Base-by-base conservation (phyloP, 2,113 vertebrate genomes). In the Ophiodon elongatus region DNA sequence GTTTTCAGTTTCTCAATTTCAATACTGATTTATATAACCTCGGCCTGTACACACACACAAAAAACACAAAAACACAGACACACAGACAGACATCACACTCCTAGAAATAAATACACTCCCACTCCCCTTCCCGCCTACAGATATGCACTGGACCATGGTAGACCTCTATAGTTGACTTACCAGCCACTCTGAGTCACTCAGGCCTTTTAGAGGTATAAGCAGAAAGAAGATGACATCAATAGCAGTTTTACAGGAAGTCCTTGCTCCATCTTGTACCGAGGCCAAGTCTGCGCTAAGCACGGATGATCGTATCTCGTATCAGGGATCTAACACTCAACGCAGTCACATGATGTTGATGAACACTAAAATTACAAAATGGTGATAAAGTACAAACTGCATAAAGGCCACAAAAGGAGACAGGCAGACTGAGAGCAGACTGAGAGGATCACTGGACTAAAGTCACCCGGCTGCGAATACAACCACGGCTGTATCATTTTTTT, bases 201-300 rank as follows among this genome's bases (percentile, higher is more conserved):
- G 63, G 65, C 65, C 78, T 66, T 69, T 75, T 33, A 70, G 59
- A 88, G 70, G 72, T 81, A 72, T 23, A 76, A 70, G 57, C 85
- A 79, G 70, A 89, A 66, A 64, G 63, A 56, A 79, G 83, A 91
- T 92, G 87, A 91, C 90, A 89, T 91, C 88, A 87, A 80, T 37
- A 59, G 77, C 57, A 50, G 41, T 47, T 66, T 87, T 62, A 87
- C 85, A 89, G 90, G 89, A 93, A 92, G 85, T 82, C 60, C 52
- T 84, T 54, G 76, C 82, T 80, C 19, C 0, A 3, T 73, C 56
- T 82, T 66, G 62, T 77, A 72, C 45, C 2, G 0, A 79, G 76
- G 88, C 85, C 79, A 87, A 82, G 78, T 85, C 75, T 76, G 35
- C 11, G 4, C 65, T 37, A 21, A 23, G 52, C 80, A 72, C 35